Conservation (phyloP, 2,797 vertebrate species). For the Otolemur crassicaudatus region DNA sequence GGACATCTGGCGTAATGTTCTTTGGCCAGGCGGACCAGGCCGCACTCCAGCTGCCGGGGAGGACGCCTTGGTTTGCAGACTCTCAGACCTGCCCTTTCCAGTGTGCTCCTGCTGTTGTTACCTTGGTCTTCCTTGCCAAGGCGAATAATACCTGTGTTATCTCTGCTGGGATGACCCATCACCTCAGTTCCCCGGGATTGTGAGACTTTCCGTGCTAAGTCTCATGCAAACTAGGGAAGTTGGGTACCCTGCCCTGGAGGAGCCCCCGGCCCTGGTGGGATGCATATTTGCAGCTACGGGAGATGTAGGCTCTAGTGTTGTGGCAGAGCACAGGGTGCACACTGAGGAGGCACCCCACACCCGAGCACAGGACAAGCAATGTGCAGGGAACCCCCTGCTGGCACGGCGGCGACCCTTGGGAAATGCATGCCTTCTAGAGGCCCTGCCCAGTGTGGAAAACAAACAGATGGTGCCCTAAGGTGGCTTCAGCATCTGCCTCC, state of each 20-base stretch:
- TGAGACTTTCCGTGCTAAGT: background rate
- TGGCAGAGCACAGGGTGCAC: background rate
- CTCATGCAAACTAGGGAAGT: background rate
- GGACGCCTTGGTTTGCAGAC: background rate
- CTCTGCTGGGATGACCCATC: background rate
- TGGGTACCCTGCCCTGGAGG: background rate
- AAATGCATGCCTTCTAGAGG: background rate
- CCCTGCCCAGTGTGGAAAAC: background rate
- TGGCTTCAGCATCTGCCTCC: background rate
- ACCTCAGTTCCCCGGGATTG: background rate
- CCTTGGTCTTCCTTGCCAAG: background rate
- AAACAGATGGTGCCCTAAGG: background rate
- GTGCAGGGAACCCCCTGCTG: background rate
- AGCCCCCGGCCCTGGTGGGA: background rate
- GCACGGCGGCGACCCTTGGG: background rate
- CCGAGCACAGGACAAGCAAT: background rate
- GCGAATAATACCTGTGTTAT: background rate
- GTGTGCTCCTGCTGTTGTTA: background rate
- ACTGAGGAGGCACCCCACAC: background rate
- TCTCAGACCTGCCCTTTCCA: background rate
- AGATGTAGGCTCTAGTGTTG: background rate
- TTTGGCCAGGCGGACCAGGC: background rate
- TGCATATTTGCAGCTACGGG: background rate
- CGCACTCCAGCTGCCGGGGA: background rate
- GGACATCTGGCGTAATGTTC: constrained; percentile 4